Percentiles rank a stretch among this genome's conserved stretches.
phyloP scores from a whole-genome alignment of 2,888 invertebrate species.

The Eupithecia centaureata region DNA sequence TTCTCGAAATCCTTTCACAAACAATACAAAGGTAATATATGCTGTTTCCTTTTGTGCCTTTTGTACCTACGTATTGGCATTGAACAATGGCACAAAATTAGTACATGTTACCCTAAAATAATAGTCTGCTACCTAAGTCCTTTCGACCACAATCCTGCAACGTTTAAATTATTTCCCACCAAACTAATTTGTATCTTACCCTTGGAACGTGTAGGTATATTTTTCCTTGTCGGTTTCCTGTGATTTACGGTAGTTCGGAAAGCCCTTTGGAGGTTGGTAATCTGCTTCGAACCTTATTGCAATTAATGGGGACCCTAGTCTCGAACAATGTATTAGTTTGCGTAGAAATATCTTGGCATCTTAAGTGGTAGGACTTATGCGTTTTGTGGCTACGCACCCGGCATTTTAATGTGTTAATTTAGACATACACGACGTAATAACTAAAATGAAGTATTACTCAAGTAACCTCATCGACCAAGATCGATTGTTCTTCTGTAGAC shows the following conservation, averaged over 20 bases:
- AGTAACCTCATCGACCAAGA: too few relatives aligned
- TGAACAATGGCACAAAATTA: slow-evolving; percentile 62
- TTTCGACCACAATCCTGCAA: slow-evolving; percentile 63
- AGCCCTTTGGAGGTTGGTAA: slow-evolving; percentile 72
- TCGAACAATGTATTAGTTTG: slow-evolving; percentile 49
- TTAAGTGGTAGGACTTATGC: slow-evolving; percentile 30
- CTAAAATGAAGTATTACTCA: too few relatives aligned
- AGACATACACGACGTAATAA: slow-evolving; percentile 2
- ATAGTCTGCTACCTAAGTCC: slow-evolving; percentile 61
- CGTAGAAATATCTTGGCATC: slow-evolving; percentile 39
- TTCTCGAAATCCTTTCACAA: slow-evolving; percentile 32
- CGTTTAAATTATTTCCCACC: slow-evolving; percentile 65
- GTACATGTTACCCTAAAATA: slow-evolving; percentile 69
- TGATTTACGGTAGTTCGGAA: slow-evolving; percentile 69
- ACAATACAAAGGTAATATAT: slow-evolving; percentile 44
- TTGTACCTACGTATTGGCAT: slow-evolving; percentile 40
- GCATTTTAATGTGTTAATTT: slow-evolving; percentile 27
- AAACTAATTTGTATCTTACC: slow-evolving; percentile 54
- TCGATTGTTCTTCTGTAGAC: background rate
- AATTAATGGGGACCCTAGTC: slow-evolving; percentile 74
- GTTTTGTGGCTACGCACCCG: slow-evolving; percentile 15
- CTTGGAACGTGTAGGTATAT: slow-evolving; percentile 46
- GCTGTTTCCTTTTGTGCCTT: slow-evolving; percentile 37
- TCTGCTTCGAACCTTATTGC: slow-evolving; percentile 74
- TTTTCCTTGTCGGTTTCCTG: slow-evolving; percentile 47